Conservation (phyloP, 2,888 invertebrate species). For the Euproctis similis region DNA sequence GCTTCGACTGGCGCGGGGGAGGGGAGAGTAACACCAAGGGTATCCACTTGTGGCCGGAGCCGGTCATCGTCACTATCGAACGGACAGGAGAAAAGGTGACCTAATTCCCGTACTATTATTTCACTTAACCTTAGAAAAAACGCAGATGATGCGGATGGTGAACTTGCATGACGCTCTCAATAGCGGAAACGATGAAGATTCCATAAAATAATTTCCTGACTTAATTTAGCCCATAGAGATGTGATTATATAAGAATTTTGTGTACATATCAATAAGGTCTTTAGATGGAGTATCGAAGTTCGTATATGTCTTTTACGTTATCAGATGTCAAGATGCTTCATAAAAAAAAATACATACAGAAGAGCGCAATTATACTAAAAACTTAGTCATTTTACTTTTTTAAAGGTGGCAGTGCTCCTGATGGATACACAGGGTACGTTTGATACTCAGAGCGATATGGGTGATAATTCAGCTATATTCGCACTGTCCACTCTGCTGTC, state of each 20-base stretch:
- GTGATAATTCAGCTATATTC: conserved; percentile 89
- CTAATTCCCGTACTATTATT: too few relatives aligned
- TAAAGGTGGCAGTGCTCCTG: conserved; percentile 85
- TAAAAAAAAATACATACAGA: neutral
- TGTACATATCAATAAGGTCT: too few relatives aligned
- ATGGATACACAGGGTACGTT: conserved; percentile 96
- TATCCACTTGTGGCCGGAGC: conserved; percentile 92
- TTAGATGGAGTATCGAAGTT: too few relatives aligned
- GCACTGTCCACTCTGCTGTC: conserved; percentile 93
- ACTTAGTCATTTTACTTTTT: neutral
- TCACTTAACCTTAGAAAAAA: too few relatives aligned
- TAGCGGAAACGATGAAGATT: too few relatives aligned
- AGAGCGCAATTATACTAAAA: neutral
- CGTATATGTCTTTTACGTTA: too few relatives aligned
- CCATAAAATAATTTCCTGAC: too few relatives aligned
- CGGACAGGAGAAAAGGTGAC: conserved; percentile 21
- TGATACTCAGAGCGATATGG: conserved; percentile 95
- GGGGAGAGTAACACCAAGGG: conserved; percentile 94
- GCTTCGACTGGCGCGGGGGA: conserved; percentile 95
- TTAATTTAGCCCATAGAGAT: too few relatives aligned
- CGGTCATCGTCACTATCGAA: conserved; percentile 81
- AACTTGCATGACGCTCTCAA: too few relatives aligned
- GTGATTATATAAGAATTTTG: too few relatives aligned
- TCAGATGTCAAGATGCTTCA: neutral
- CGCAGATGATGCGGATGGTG: too few relatives aligned